phyloP scores from a whole-genome alignment of 2,113 vertebrate genomes.

The Ammodytes marinus region DNA sequence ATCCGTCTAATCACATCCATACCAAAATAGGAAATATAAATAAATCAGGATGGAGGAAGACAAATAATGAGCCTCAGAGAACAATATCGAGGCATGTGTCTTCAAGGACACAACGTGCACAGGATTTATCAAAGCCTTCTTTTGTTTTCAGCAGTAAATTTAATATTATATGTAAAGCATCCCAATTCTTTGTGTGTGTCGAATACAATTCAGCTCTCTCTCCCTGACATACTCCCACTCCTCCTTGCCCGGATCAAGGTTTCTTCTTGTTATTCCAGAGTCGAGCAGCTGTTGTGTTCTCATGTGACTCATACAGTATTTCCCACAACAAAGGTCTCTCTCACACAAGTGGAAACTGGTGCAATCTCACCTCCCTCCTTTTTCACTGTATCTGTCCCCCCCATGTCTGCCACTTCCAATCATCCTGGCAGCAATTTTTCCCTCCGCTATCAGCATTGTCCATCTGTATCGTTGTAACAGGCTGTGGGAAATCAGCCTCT shows the following conservation, averaged over 20 bases:
- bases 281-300: slow-evolving; percentile 55
- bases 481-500: slow-evolving; percentile 36
- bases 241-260: slow-evolving; percentile 43
- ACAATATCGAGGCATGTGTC: slow-evolving; percentile 37
- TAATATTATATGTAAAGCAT: slow-evolving; percentile 34
- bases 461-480: slow-evolving; percentile 13
- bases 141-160: slow-evolving; percentile 8
- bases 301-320: slow-evolving; percentile 55
- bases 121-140: slow-evolving; percentile 36
- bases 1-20: slow-evolving; percentile 25
- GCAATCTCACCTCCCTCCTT: slow-evolving; percentile 1
- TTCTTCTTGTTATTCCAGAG: slow-evolving; percentile 47
- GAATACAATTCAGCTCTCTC: slow-evolving; percentile 32
- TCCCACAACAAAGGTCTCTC: slow-evolving; percentile 46
- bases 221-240: slow-evolving; percentile 14
- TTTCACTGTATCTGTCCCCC: slow-evolving; percentile 12
- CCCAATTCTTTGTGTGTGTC: slow-evolving; percentile 26
- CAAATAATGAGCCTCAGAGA: slow-evolving; percentile 36
- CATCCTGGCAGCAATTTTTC: slow-evolving; percentile 17
- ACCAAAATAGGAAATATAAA: slow-evolving; percentile 35
- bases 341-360: slow-evolving; percentile 16
- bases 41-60: slow-evolving; percentile 23
- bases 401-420: neutral
- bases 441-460: slow-evolving; percentile 24
- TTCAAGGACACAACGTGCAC: slow-evolving; percentile 24